A percentile compares a stretch with the other conserved stretches of the same genome.
Conservation (phyloP, 2,888 invertebrate genomes). For the Trimorus sp. region DNA sequence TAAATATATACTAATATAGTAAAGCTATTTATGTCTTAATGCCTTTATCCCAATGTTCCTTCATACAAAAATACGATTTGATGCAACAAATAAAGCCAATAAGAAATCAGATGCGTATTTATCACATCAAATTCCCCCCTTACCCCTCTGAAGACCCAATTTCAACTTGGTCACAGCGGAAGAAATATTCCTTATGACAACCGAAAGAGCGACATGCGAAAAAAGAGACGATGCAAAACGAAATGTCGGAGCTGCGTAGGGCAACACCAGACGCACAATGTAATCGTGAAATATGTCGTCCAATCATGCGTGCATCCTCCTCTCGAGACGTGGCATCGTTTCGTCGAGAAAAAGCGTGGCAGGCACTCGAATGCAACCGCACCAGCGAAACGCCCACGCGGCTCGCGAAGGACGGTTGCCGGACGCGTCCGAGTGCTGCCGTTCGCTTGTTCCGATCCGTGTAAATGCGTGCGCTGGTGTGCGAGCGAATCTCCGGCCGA, state of each 20-base stretch:
- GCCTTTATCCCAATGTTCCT: no score
- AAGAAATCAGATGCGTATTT: no score
- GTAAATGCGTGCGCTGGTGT: conserved; percentile 20
- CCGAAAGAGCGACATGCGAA: no score
- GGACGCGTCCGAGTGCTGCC: conserved; percentile 53
- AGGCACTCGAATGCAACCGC: conserved; percentile 64
- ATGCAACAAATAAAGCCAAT: no score
- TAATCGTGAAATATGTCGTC: conserved; percentile 65
- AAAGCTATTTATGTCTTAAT: no score
- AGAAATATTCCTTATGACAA: no score
- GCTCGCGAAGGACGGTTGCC: conserved; percentile 56
- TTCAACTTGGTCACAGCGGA: no score
- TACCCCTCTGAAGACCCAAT: no score
- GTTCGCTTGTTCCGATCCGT: conserved; percentile 39
- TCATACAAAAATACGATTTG: no score
- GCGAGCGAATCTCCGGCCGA: conserved; percentile 36
- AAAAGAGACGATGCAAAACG: no score
- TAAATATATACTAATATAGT: no score
- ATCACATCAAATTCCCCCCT: no score
- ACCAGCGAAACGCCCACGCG: conserved; percentile 65
- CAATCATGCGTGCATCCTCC: conserved; percentile 63
- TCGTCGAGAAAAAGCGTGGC: conserved; percentile 51
- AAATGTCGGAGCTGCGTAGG: conserved; percentile 3
- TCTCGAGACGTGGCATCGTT: conserved; percentile 53
- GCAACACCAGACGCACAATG: conserved; percentile 54